Conservation (phyloP, 1,140 invertebrate genomes). For the Eumaeus atala region DNA sequence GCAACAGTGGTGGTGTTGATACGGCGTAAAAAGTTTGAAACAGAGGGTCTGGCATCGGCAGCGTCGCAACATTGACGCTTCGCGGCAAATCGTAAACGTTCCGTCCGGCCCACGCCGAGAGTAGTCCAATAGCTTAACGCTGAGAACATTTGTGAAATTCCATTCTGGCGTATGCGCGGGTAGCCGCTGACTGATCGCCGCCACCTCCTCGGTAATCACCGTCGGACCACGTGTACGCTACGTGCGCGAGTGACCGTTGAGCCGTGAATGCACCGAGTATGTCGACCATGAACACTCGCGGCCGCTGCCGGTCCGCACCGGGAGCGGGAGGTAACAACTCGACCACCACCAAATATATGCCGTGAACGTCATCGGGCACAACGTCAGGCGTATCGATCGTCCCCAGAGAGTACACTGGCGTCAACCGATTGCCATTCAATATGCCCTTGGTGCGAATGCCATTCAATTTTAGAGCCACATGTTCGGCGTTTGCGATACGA, state of each 20-base stretch:
- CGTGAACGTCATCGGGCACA: slow-evolving; percentile 7
- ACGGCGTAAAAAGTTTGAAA: slow-evolving; percentile 13
- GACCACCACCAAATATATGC: slow-evolving; percentile 7
- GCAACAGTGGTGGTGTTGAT: no score
- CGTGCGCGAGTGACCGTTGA: no score
- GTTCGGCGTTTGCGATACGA: slow-evolving; percentile 6
- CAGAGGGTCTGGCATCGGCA: slow-evolving; percentile 1
- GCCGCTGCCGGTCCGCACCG: not conserved
- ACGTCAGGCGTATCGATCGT: not conserved
- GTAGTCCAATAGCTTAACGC: slow-evolving; percentile 6
- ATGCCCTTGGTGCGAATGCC: slow-evolving; percentile 4
- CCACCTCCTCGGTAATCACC: no score
- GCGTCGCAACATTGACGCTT: slow-evolving; percentile 1
- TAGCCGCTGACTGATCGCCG: slow-evolving; percentile 9
- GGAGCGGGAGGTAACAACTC: not conserved
- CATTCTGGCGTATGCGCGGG: slow-evolving; percentile 3
- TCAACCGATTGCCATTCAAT: slow-evolving; percentile 3
- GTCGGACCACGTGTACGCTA: no score
- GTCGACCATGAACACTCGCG: slow-evolving; percentile 7
- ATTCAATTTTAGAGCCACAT: slow-evolving; percentile 11
- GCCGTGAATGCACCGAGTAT: not conserved
- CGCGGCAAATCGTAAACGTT: not conserved
- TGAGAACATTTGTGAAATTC: slow-evolving; percentile 11
- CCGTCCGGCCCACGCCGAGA: slow-evolving; percentile 7
- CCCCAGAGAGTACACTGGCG: not conserved